phyloP scores from a whole-genome alignment of 2,113 vertebrate species.

The Origma solitaria region DNA sequence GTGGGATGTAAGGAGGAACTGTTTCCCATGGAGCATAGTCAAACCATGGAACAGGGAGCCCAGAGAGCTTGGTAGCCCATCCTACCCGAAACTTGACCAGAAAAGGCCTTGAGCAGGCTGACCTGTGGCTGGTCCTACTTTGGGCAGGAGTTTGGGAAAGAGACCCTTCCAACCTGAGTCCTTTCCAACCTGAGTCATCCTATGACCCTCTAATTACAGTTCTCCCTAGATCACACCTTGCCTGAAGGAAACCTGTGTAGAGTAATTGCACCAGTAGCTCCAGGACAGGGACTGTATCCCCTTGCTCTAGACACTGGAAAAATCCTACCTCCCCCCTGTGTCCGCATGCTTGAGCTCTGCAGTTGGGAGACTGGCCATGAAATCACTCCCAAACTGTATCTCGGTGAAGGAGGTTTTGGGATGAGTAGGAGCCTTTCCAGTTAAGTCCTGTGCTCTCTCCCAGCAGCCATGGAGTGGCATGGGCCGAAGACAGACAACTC shows the following conservation, averaged over 20 bases:
- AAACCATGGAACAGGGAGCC: background rate
- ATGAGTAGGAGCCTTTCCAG: background rate
- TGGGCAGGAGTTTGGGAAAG: background rate
- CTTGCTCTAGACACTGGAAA: background rate
- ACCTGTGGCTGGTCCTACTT: background rate
- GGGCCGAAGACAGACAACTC: constrained; percentile 70
- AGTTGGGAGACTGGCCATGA: background rate
- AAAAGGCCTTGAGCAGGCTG: background rate
- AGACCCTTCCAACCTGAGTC: background rate
- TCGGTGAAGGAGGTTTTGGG: background rate
- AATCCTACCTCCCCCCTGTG: background rate
- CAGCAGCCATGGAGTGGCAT: constrained; percentile 87
- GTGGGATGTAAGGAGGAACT: background rate
- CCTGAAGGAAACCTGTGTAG: background rate
- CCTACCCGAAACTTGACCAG: background rate
- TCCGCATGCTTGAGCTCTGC: background rate
- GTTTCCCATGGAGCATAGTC: background rate
- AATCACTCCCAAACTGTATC: background rate
- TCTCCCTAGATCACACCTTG: background rate
- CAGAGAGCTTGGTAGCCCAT: background rate
- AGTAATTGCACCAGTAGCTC: background rate
- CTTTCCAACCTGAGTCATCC: background rate
- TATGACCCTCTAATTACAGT: background rate
- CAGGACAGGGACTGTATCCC: background rate
- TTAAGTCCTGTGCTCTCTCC: background rate